Base-by-base conservation (phyloP, 1,140 invertebrate genomes). In the Melitaea cinxia region DNA sequence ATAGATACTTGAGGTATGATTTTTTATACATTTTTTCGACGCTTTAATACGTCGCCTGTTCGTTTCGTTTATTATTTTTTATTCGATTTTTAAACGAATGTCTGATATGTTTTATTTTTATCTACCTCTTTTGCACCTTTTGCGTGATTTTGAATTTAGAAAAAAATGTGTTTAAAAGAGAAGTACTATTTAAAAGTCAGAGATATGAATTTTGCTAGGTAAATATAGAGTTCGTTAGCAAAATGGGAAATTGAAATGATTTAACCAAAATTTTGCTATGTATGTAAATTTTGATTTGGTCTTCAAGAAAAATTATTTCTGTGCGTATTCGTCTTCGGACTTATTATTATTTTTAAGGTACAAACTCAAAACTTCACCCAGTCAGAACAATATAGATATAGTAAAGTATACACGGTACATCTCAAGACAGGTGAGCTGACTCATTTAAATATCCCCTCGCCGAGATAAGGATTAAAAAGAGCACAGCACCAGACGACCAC, bases 401-500 rank as follows among this genome's bases (percentile, higher is more conserved):
- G 35, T 15, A 19, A n/a, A 12, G n/a, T 23, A 47, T 2, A 47
- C 9, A 1, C 9, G 12, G 19, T 47, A n/a, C 10, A 23, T 53
- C 65, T 66, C 53, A 56, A 61, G 65, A 54, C 50, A 61, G 52
- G 65, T 67, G 59, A 73, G 70, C 75, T 79, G 69, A 75, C 75
- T 82, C 75, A 78, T 79, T 82, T 84, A 82, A 84, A 81, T 82
- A 82, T 76, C 68, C 68, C 67, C 54, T 68, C 73, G 62, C 64
- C 70, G 66, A 73, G 80, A 78, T 79, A 81, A 73, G 73, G 72
- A 75, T 80, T 81, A 81, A 85, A 85, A 82, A 83, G 79, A 78
- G 78, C 78, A 81, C 71, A 66, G 68, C 69, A 78, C 61, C 49
- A 37, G 37, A 42, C 37, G 60, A 75, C 72, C 78, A 76, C 80